Evolutionary conservation across 2,888 invertebrate genomes (phyloP).

Genomic region (Antitype chi): DNA sequence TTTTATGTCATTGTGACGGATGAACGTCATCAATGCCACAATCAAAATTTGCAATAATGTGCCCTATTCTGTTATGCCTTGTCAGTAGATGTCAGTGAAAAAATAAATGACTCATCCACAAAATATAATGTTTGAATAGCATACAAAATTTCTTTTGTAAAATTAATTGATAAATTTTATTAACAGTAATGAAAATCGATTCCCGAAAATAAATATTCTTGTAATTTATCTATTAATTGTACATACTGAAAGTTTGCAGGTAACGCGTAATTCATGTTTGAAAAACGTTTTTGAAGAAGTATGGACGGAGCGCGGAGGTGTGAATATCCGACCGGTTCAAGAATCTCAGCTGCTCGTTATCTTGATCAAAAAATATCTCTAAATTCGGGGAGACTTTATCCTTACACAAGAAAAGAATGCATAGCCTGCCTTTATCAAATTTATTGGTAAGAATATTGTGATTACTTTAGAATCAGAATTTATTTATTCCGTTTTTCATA

Average conservation of each 20-base stretch:
- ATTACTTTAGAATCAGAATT: too few relatives aligned
- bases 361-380: slow-evolving; percentile 49
- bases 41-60: too few relatives aligned
- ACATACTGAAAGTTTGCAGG: background rate
- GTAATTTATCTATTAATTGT: background rate
- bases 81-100: too few relatives aligned
- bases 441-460: too few relatives aligned
- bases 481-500: too few relatives aligned
- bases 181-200: background rate
- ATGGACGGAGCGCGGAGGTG: background rate
- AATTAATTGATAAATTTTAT: background rate
- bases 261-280: background rate
- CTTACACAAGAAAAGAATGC: background rate
- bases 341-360: slow-evolving; percentile 61
- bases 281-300: background rate
- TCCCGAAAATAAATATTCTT: background rate
- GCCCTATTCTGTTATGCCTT: too few relatives aligned
- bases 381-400: slow-evolving; percentile 52
- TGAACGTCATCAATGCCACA: too few relatives aligned
- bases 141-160: background rate
- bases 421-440: too few relatives aligned
- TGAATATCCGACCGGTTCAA: slow-evolving; percentile 46
- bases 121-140: slow-evolving; percentile 48
- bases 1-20: too few relatives aligned
- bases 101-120: too few relatives aligned